phyloP scores from a whole-genome alignment of 2,113 vertebrate species.

The Salvelinus namaycush region DNA sequence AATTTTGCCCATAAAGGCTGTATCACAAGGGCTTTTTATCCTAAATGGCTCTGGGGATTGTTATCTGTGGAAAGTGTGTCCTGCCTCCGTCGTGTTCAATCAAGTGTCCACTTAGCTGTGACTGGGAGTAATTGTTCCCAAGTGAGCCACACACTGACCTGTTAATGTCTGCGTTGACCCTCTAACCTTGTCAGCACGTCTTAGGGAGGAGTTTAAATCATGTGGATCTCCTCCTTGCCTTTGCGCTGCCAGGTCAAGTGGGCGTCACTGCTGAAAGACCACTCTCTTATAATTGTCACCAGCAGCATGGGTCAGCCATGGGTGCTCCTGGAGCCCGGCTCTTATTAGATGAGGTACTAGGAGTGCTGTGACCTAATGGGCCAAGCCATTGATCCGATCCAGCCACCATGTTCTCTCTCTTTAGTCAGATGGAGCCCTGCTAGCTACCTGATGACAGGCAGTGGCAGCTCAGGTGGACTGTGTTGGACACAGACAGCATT shows the following conservation, averaged over 20 bases:
- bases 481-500: background rate
- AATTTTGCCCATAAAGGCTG: conserved; percentile 99
- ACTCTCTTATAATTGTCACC: conserved; percentile 76
- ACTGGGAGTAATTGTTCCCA: conserved; percentile 99
- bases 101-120: conserved; percentile 99
- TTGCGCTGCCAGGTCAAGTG: conserved; percentile 85
- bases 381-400: conserved; percentile 60
- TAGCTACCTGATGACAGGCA: background rate
- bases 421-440: background rate
- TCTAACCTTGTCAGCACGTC: conserved; percentile 96
- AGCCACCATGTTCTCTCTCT: conserved; percentile 10
- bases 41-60: conserved; percentile 99
- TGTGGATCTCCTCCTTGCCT: conserved; percentile 76
- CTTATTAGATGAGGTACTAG: conserved; percentile 59
- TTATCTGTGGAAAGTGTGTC: conserved; percentile 97
- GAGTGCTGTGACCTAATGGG: conserved; percentile 61
- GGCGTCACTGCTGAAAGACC: conserved; percentile 79
- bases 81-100: conserved; percentile 99
- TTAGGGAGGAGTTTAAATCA: conserved; percentile 94
- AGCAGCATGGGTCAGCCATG: conserved; percentile 65
- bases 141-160: conserved; percentile 98
- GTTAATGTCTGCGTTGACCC: conserved; percentile 97
- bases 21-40: conserved; percentile 99
- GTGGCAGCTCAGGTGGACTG: background rate
- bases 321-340: conserved; percentile 57